Evolutionary conservation across 2,797 vertebrate genomes (phyloP).

Genomic region (Strix occidentalis): DNA sequence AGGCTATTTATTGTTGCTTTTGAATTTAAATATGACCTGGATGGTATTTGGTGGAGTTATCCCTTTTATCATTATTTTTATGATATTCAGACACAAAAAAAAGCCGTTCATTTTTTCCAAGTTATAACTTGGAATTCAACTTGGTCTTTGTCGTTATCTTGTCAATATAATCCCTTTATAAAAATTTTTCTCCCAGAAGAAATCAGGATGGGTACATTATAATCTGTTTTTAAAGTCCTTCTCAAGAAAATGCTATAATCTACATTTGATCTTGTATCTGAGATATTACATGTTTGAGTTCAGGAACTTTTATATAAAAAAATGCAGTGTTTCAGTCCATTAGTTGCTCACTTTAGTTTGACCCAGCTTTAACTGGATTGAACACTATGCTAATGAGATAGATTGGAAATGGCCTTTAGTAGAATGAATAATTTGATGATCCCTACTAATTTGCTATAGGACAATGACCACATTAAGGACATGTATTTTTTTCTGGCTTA

Average conservation of each 20-base stretch:
- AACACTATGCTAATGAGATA: slow-evolving; percentile 62
- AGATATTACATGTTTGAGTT: not conserved
- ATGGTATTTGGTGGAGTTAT: not conserved
- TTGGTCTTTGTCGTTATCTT: not conserved
- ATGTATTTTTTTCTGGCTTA: slow-evolving; percentile 53
- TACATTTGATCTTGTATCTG: slow-evolving; percentile 6
- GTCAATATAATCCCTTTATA: not conserved
- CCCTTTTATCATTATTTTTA: not conserved
- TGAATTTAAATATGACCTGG: not conserved
- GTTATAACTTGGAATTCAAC: not conserved
- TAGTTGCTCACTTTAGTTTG: slow-evolving; percentile 60
- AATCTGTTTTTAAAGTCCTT: not conserved
- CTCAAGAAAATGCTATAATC: not conserved
- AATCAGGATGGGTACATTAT: not conserved
- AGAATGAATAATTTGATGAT: slow-evolving; percentile 59
- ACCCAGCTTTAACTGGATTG: slow-evolving; percentile 46
- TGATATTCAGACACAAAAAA: not conserved
- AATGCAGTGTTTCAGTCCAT: slow-evolving; percentile 46
- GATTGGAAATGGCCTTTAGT: slow-evolving; percentile 58
- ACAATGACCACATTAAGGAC: slow-evolving; percentile 50
- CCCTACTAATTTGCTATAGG: slow-evolving; percentile 46
- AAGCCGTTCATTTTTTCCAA: not conserved
- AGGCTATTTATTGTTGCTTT: not conserved
- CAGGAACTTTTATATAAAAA: not conserved
- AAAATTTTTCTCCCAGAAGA: not conserved